Base-by-base conservation (phyloP, 2,888 invertebrate genomes). In the Trimorus sp. region DNA sequence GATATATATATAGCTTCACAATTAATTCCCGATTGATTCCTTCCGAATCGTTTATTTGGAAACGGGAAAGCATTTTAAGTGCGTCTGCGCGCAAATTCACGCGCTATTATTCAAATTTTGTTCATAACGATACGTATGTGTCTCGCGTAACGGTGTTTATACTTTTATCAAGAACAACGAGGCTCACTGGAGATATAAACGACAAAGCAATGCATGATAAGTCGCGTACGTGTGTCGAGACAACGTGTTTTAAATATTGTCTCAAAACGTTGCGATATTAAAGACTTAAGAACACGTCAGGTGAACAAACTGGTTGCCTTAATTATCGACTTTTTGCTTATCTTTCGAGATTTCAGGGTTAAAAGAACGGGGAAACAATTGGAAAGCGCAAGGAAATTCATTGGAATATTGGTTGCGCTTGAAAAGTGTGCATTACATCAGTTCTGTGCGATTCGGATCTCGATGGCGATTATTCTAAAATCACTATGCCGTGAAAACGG, bases 111-210 rank as follows among this genome's bases (percentile, higher is more conserved):
- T 78, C 48, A 53, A 71, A 78, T 78, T n/a, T 78, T 66, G 71
- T 71, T 59, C 54, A 66, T 38, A n/a, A 54, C 48, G 54, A 54
- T 60, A 78, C 54, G 48, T 54, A 56, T 70, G 77, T 59, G 70
- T 65, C 59, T 65, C 63, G 14, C 54, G 40, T 78, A 78, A 78
- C 70, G 77, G 77, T 78, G 77, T 78, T 71, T 78, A 78, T 65
- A 65, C 65, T 77, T 77, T 69, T 69, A 69, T 69, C 76, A 69
- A 77, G 76, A 69, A 69, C 59, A 62, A 56, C 69, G 56, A 63
- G 42, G 69, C 63, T 62, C 62, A 56, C 36, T 14, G 15, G 42
- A 63, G 63, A 69, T 77, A 69, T 62, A 69, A 69, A 63, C 62
- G 62, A 68, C 60, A 76, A 68, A 66, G 60, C 62, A 26, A 53